Conservation (phyloP, 1,140 invertebrate genomes). For the Scaptomyza pallida region DNA sequence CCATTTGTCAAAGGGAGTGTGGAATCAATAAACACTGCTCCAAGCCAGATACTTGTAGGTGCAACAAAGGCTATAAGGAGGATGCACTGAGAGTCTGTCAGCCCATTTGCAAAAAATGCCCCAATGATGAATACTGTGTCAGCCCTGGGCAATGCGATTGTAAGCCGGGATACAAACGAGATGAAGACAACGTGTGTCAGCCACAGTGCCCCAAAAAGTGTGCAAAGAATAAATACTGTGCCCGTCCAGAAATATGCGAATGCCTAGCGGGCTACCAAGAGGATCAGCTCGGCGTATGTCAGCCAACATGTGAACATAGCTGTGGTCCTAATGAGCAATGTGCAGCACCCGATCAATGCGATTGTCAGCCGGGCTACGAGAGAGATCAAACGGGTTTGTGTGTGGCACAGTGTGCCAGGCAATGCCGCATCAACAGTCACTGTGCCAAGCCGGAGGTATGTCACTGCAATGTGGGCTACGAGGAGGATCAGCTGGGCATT, state of each 20-base stretch:
- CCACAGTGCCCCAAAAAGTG: conserved; percentile 6
- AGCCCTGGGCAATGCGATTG: conserved; percentile 8
- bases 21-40: not conserved
- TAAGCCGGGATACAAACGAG: not conserved
- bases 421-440: conserved; percentile 69
- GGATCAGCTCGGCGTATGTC: conserved; percentile 7
- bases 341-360: conserved; percentile 85
- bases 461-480: conserved; percentile 82
- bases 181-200: not conserved
- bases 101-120: conserved; percentile 5
- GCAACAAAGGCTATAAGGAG: not conserved
- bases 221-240: not conserved
- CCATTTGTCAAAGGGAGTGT: conserved; percentile 50
- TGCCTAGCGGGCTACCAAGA: conserved; percentile 1
- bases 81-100: not conserved
- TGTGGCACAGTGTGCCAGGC: conserved; percentile 3
- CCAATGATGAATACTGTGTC: not conserved
- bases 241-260: not conserved
- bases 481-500: not conserved
- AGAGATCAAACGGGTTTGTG: conserved; percentile 1
- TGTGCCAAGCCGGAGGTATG: conserved; percentile 85
- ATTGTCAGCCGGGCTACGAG: conserved; percentile 76
- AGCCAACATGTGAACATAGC: conserved; percentile 54
- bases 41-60: not conserved
- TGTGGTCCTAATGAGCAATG: conserved; percentile 85